Evolutionary conservation across 92 coral and sea anemone genomes (phyloP).

Genomic region (Epizoanthus scotinus): DNA sequence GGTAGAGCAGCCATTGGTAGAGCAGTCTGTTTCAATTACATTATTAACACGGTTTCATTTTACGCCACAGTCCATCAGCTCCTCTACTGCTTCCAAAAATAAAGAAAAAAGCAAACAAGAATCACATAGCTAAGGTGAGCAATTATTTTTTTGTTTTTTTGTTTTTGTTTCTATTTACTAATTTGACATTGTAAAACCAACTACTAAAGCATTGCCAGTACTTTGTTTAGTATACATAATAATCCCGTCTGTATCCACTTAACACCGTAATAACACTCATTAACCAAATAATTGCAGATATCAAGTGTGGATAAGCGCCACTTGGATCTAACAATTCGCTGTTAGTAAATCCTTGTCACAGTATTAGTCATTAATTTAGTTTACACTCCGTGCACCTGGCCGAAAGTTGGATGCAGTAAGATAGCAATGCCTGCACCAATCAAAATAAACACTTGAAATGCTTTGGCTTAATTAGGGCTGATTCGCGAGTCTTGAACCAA

Average conservation of each 20-base stretch:
- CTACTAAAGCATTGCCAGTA: background rate
- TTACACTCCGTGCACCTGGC: no score
- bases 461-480: no score
- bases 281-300: constrained; percentile 1
- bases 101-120: constrained; percentile 30
- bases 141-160: background rate
- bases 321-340: constrained; percentile 8
- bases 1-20: no score
- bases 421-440: no score
- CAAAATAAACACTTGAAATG: no score
- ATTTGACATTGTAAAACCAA: background rate
- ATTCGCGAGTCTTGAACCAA: no score
- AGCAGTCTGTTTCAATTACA: no score
- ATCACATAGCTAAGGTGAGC: constrained; percentile 1
- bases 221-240: background rate
- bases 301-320: constrained; percentile 11
- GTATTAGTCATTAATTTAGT: no score
- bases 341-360: constrained; percentile 10
- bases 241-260: background rate
- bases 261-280: background rate
- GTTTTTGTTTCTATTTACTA: background rate
- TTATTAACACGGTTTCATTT: background rate
- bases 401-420: no score
- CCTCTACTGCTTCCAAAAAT: constrained; percentile 38
- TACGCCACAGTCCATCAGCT: constrained; percentile 22